These are phyloP conservation scores for Cyclura pinguis DNA, from an alignment of 2,797 vertebrate genomes.

Conservation along the genomic window DNA sequence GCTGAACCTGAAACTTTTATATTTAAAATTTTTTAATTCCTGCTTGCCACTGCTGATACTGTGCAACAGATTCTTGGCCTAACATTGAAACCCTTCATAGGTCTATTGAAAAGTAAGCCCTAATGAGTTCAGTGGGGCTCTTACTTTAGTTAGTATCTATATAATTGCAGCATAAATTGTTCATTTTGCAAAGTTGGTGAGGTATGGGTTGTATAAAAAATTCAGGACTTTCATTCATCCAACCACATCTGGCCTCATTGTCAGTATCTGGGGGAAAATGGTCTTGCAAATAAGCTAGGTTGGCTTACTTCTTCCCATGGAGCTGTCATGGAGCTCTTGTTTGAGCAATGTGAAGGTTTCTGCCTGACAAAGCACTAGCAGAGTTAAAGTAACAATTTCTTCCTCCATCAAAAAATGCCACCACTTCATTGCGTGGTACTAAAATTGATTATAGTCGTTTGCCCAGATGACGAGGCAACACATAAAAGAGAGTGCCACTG, in stretches of 20 bases:
- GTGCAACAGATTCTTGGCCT: too few species aligned
- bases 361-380: slow-evolving; percentile 1
- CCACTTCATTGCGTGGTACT: slow-evolving; percentile 31
- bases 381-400: slow-evolving; percentile 20
- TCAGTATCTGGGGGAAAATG: background rate
- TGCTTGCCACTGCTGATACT: too few species aligned
- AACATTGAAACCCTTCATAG: too few species aligned
- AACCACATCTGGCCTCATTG: background rate
- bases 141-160: too few species aligned
- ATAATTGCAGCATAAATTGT: background rate
- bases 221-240: background rate
- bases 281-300: background rate
- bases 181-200: background rate
- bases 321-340: background rate
- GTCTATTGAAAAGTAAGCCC: too few species aligned
- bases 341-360: background rate
- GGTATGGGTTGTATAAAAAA: background rate
- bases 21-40: too few species aligned
- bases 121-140: too few species aligned
- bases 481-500: slow-evolving; percentile 36
- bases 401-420: slow-evolving; percentile 32
- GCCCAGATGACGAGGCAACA: slow-evolving; percentile 23
- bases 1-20: too few species aligned
- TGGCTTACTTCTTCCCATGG: background rate
- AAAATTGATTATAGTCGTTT: slow-evolving; percentile 42